phyloP scores from a whole-genome alignment of 2,113 vertebrate species.

The Carettochelys insculpta region DNA sequence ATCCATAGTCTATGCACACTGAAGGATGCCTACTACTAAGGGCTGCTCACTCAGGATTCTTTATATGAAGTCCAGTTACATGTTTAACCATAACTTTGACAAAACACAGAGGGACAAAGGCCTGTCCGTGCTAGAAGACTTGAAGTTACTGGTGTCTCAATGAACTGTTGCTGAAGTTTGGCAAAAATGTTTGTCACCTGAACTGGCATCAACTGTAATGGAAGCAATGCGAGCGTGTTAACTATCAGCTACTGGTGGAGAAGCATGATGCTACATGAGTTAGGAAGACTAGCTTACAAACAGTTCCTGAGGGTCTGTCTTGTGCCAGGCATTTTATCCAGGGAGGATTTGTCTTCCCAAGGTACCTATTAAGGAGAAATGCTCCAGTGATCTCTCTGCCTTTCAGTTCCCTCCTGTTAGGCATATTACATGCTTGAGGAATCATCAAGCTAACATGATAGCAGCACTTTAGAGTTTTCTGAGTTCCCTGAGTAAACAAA shows the following conservation, averaged over 20 bases:
- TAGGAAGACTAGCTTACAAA: not conserved
- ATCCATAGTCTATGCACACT: too few species aligned
- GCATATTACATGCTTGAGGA: not conserved
- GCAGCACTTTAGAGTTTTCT: not conserved
- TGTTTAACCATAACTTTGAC: not conserved
- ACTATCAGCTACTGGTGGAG: not conserved
- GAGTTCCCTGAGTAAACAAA: fast-evolving
- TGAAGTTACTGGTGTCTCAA: not conserved
- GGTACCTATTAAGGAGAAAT: not conserved
- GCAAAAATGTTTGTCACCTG: not conserved
- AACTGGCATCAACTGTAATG: not conserved
- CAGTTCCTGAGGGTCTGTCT: fast-evolving
- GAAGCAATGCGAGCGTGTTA: not conserved
- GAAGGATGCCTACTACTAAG: too few species aligned
- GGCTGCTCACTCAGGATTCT: not conserved
- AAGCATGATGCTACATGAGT: not conserved
- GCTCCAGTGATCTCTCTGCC: not conserved
- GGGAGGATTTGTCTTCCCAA: not conserved
- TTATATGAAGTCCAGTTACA: not conserved
- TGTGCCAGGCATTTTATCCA: not conserved
- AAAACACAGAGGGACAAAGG: not conserved
- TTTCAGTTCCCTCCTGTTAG: not conserved
- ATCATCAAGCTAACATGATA: not conserved
- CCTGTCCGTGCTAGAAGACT: not conserved
- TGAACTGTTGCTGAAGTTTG: not conserved